These are phyloP conservation scores for Dendrolimus kikuchii DNA, from an alignment of 1,140 invertebrate species.

Conservation along the genomic window DNA sequence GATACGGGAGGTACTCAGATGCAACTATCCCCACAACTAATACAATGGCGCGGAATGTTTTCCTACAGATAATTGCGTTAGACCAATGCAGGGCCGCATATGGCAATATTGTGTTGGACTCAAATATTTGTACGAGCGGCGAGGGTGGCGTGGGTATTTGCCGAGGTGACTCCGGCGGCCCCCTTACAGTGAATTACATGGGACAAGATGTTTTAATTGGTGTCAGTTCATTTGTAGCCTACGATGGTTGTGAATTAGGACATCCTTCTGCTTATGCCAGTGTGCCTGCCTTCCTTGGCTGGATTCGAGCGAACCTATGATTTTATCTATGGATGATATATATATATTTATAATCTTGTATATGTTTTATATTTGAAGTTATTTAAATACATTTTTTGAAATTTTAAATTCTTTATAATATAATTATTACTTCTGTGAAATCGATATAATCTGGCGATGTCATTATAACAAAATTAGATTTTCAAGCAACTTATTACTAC, in stretches of 20 bases:
- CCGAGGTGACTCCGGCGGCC: slow-evolving; percentile 47
- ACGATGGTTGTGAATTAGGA: slow-evolving; percentile 32
- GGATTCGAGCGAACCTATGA: too few relatives aligned
- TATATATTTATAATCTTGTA: too few relatives aligned
- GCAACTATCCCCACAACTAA: slow-evolving; percentile 25
- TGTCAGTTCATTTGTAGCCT: slow-evolving; percentile 43
- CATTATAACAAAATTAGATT: too few relatives aligned
- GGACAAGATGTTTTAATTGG: slow-evolving; percentile 33
- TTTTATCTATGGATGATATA: too few relatives aligned
- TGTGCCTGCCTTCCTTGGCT: slow-evolving; percentile 29
- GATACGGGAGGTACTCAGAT: slow-evolving; percentile 45
- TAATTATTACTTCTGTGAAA: too few relatives aligned
- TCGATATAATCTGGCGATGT: too few relatives aligned
- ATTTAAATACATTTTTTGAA: too few relatives aligned
- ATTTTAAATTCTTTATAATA: too few relatives aligned
- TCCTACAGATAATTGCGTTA: slow-evolving; percentile 30
- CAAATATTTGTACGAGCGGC: slow-evolving; percentile 44
- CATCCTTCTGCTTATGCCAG: slow-evolving; percentile 39
- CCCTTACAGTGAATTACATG: slow-evolving; percentile 22
- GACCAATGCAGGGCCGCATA: slow-evolving; percentile 24
- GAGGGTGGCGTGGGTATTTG: slow-evolving; percentile 42
- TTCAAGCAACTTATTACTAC: too few relatives aligned
- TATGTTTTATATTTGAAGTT: too few relatives aligned
- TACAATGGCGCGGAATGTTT: slow-evolving; percentile 31
- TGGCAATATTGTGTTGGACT: slow-evolving; percentile 28